Percentiles rank a stretch among this genome's conserved stretches.
phyloP scores from a whole-genome alignment of 2,888 invertebrate species.

The Tupiocoris notatus region DNA sequence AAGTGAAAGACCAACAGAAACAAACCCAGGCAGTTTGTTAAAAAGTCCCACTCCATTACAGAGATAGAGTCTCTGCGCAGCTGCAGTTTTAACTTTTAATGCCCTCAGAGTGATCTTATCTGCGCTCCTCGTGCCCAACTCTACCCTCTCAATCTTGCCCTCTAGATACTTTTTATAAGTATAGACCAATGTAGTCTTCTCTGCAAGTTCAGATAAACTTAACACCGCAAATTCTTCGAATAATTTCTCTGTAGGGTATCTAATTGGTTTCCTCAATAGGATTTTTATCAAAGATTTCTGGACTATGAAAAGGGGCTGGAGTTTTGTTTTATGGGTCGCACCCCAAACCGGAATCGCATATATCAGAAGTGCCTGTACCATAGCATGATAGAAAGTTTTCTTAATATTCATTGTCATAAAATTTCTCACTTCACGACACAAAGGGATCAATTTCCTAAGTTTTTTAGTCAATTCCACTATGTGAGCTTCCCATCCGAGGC shows the following conservation, averaged over 20 bases:
- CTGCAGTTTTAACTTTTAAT: not conserved
- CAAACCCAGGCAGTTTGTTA: not conserved
- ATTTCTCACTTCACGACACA: slow-evolving; percentile 11
- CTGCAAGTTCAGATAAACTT: not conserved
- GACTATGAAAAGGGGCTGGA: not conserved
- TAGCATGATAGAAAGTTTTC: slow-evolving; percentile 3
- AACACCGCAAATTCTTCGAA: not conserved
- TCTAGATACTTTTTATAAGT: not conserved
- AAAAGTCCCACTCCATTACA: not conserved
- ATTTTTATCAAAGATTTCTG: slow-evolving; percentile 21
- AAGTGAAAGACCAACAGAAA: too few relatives aligned
- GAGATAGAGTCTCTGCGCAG: not conserved
- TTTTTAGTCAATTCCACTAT: not conserved
- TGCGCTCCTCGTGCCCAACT: not conserved
- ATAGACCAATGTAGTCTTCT: not conserved
- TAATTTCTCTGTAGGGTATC: not conserved
- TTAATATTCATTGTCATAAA: slow-evolving; percentile 10
- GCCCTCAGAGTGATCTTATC: not conserved
- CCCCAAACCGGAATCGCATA: slow-evolving; percentile 18
- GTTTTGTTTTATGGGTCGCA: not conserved
- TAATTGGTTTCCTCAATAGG: not conserved
- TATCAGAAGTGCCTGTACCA: slow-evolving; percentile 6
- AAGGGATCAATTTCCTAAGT: slow-evolving; percentile 5
- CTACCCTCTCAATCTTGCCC: not conserved
- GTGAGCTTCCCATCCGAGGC: slow-evolving; percentile 5